phyloP scores from a whole-genome alignment of 2,113 vertebrate species.

The Passer domesticus region DNA sequence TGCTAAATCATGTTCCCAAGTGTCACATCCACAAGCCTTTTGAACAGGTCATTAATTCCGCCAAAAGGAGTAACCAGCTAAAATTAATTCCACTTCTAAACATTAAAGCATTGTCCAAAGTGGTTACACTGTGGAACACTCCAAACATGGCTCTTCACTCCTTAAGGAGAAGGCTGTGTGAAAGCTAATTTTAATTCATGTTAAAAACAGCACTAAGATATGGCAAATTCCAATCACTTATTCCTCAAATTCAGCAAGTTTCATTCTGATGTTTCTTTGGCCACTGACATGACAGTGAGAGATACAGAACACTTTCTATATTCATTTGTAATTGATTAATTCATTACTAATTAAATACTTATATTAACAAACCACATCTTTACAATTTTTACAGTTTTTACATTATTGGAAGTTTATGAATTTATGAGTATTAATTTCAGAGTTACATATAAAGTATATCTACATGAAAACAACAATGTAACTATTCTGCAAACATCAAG shows the following conservation, averaged over 20 bases:
- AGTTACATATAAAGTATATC: not conserved
- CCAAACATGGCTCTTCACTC: not conserved
- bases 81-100: not conserved
- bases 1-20: not conserved
- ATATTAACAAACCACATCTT: not conserved
- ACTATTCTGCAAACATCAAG: not conserved
- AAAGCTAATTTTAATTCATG: not conserved
- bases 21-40: not conserved
- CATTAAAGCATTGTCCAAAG: not conserved
- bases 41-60: not conserved
- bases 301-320: not conserved
- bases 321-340: not conserved
- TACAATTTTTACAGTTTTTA: no score
- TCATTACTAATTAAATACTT: not conserved
- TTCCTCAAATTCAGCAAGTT: not conserved
- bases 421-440: not conserved
- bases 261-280: not conserved
- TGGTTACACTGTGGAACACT: fast-evolving
- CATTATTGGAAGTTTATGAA: not conserved
- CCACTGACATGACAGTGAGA: not conserved
- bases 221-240: not conserved
- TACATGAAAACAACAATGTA: not conserved
- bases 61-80: not conserved
- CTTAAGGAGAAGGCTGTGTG: not conserved
- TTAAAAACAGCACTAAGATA: not conserved